Conservation (phyloP, 2,888 invertebrate species). For the Oxycera nigricornis region DNA sequence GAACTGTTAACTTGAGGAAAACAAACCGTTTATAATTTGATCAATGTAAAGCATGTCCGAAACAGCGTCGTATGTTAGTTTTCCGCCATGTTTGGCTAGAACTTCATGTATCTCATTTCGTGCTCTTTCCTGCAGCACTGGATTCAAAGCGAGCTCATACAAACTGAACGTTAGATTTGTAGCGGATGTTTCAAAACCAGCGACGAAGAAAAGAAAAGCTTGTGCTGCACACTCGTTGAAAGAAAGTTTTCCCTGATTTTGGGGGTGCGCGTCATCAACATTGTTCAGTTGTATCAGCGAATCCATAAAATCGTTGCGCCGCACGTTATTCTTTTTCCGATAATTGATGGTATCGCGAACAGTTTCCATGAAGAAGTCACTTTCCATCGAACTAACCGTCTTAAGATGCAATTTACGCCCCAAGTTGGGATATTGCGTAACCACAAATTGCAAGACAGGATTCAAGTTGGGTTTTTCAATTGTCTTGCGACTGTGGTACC, state of each 20-base stretch:
- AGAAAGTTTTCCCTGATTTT: neutral
- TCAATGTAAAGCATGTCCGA: constrained; percentile 55
- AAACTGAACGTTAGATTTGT: constrained; percentile 53
- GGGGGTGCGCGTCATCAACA: no score
- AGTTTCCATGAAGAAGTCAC: constrained; percentile 53
- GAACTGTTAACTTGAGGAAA: neutral
- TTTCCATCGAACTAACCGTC: constrained; percentile 51
- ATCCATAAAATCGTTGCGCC: constrained; percentile 65
- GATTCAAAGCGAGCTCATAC: constrained; percentile 53
- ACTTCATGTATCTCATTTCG: constrained; percentile 51
- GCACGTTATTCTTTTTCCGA: constrained; percentile 56
- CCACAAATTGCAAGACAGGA: neutral
- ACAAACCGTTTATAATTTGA: constrained; percentile 54
- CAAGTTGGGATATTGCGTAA: neutral
- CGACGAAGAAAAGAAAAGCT: constrained; percentile 13
- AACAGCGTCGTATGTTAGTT: constrained; percentile 54
- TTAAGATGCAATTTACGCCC: constrained; percentile 45
- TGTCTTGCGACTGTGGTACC: constrained; percentile 46
- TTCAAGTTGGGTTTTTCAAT: constrained; percentile 38
- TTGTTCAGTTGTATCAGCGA: constrained; percentile 63
- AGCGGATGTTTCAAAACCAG: constrained; percentile 57
- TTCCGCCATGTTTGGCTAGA: constrained; percentile 48
- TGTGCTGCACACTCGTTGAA: neutral
- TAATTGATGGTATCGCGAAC: constrained; percentile 59
- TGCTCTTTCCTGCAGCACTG: constrained; percentile 52